These are phyloP conservation scores for Coelogynopora nodosa DNA, from an alignment of 2,888 invertebrate species.

Conservation along the genomic window DNA sequence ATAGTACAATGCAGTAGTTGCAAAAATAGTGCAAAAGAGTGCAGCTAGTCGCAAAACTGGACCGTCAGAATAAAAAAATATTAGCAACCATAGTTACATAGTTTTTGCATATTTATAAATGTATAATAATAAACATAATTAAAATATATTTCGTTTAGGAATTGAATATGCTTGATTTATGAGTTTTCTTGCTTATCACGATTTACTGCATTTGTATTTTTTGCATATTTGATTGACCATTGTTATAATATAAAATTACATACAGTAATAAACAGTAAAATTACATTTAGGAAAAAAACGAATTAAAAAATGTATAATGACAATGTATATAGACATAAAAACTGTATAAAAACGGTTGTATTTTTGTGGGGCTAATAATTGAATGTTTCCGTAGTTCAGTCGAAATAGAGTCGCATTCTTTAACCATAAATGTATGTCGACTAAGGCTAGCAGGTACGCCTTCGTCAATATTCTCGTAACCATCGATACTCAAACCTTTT, in stretches of 20 bases:
- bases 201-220: too few species aligned
- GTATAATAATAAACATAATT: too few species aligned
- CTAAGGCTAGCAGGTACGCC: not conserved
- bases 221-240: not conserved
- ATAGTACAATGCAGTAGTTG: too few species aligned
- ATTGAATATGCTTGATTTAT: too few species aligned
- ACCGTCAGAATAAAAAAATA: not conserved
- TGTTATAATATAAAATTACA: not conserved
- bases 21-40: too few species aligned
- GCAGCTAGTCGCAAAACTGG: too few species aligned
- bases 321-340: not conserved
- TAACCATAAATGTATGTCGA: not conserved
- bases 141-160: too few species aligned
- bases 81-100: not conserved
- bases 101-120: not conserved
- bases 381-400: too few species aligned
- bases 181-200: too few species aligned
- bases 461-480: not conserved
- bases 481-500: not conserved
- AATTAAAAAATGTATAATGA: not conserved
- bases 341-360: not conserved
- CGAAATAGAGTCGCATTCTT: not conserved
- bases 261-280: not conserved
- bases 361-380: too few species aligned
- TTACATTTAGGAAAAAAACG: not conserved